Base-by-base conservation (phyloP, 1,140 invertebrate species). In the Micrasema minimum region DNA sequence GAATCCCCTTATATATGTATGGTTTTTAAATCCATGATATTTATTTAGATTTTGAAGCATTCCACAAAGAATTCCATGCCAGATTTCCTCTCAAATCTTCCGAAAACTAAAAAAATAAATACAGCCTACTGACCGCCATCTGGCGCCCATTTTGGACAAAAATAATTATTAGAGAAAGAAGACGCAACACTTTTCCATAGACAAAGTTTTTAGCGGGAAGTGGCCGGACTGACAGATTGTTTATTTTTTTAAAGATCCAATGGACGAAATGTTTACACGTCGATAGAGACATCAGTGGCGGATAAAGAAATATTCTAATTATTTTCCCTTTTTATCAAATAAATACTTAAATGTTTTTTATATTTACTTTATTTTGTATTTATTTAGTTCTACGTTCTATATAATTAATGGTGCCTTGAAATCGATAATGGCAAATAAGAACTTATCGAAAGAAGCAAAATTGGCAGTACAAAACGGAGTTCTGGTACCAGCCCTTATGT, bases 191-290 rank as follows among this genome's bases (percentile, higher is more conserved):
- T 57, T 37, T 57, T 37, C 12, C 12, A 37, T 31, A 57, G 35
- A 26, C n/a, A 20, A 31, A 41, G 41, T 50, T 46, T 48, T 37
- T 65, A 23, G 18, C 45, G 43, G 62, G 45, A 65, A 65, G 22
- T 23, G 35, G 22, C 0, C 37, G 16, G n/a, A 12, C 18, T 35
- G 70, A 55, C 53, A 46, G 16, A 7, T 14, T 72, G 62, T 66
- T 72, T 72, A 51, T 66, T 69, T 72, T 66, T 50, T 5, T 61
- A 53, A 66, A 50, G 53, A 53, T 18, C 18, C 45, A 35, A 35
- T n/a, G 23, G 53, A 16, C 67, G 70, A 72, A 46, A 62, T 72
- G 70, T 72, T 72, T 72, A 67, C 61, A 41, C 18, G 10, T 62
- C 35, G 59, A 45, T n/a, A 43, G 14, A 35, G 62, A 7, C 16